Base-by-base conservation (phyloP, 2,113 vertebrate species). In the Delphinus delphis region DNA sequence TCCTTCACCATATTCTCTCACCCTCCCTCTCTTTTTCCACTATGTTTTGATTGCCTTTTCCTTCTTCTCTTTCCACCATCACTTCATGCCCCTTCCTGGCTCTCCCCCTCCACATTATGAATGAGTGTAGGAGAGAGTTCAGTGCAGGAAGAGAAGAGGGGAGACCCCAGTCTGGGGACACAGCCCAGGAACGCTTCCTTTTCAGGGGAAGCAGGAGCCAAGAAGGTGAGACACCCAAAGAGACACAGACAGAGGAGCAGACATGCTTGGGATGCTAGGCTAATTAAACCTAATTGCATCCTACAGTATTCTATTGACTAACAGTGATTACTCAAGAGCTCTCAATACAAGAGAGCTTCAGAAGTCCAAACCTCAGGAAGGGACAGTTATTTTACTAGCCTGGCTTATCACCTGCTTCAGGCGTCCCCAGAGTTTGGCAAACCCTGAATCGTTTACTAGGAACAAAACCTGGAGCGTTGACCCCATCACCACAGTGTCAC, bases 281-380 rank as follows among this genome's bases (percentile, higher is more conserved):
- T 96, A 97, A 97, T 98, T 96, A 91, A 90, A 92, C 87, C 74
- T 97, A 96, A 98, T 95, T 97, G 92, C 85, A 88, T 95, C 83
- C 95, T 93, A 81, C 88, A 88, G 93, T 63, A 91, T 60, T 96
- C 93, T 97, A 95, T 97, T 96, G 97, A 97, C 98, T 94, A 97
- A 88, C 88, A 92, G 92, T 98, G 96, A 98, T 97, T 97, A 97
- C 87, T 98, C 95, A 97, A 97, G 97, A 65, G 84, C 93, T 97
- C 96, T 98, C 92, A 92, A 82, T 93, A 76, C 47, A 62, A 65
- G 89, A 95, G 88, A 80, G 86, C 65, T 93, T 85, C 87, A 92
- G 95, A 97, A 86, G 31, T 68, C 91, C 88, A 76, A 38, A 25
- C 55, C 70, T 90, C 74, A 50, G 60, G 41, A 86, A 97, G 14